These are phyloP conservation scores for Halichoeres trimaculatus DNA, from an alignment of 2,113 vertebrate genomes.

Conservation along the genomic window DNA sequence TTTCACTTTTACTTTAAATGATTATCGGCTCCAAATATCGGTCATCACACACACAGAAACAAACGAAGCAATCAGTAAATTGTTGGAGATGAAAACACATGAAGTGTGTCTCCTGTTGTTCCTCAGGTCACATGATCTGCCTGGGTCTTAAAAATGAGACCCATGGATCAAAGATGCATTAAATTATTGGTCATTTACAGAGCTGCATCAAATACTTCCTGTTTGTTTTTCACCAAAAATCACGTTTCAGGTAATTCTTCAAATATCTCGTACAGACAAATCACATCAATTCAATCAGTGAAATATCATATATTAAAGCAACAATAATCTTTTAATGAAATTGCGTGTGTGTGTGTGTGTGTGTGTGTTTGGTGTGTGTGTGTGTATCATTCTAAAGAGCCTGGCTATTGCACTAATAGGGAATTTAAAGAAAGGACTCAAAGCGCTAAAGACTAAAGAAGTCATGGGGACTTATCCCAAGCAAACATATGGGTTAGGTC, in stretches of 20 bases:
- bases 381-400: not conserved
- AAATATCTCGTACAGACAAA: not conserved
- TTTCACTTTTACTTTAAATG: too few species aligned
- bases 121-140: not conserved
- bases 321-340: conserved; percentile 39
- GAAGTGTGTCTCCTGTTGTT: not conserved
- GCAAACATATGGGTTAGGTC: conserved; percentile 66
- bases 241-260: not conserved
- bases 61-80: not conserved
- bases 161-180: not conserved
- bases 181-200: not conserved
- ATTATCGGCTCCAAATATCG: too few species aligned
- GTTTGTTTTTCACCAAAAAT: not conserved
- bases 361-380: conserved; percentile 12
- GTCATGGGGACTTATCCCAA: conserved; percentile 58
- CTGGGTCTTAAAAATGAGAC: not conserved
- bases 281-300: not conserved
- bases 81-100: not conserved
- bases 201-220: not conserved
- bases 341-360: conserved; percentile 14
- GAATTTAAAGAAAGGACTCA: conserved; percentile 48
- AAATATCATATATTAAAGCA: conserved; percentile 5
- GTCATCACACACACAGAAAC: too few species aligned
- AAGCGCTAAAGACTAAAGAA: conserved; percentile 45
- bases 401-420: conserved; percentile 21